Percentiles rank a stretch among this genome's conserved stretches.
Conservation (phyloP, 2,113 vertebrate genomes). For the Paralichthys olivaceus region DNA sequence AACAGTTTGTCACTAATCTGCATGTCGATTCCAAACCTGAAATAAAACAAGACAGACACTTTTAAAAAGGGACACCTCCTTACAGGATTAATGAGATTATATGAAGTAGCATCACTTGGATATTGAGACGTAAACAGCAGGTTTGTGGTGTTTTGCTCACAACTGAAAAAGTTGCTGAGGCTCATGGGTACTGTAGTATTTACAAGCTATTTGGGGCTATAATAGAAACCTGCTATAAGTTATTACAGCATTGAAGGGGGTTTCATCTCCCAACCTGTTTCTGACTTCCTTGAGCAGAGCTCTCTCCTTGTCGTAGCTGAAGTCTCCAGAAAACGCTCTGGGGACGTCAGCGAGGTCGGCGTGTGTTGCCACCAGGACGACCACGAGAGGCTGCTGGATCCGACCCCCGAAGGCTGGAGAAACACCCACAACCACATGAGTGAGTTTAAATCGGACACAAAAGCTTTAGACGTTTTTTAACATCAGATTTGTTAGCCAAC, state of each 20-base stretch:
- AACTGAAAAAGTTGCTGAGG: not conserved
- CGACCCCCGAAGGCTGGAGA: constrained; percentile 90
- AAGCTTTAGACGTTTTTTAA: too few relatives aligned
- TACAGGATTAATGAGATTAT: not conserved
- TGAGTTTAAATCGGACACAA: not conserved
- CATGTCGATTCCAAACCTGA: constrained; percentile 95
- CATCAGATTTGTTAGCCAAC: too few relatives aligned
- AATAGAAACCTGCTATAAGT: too few relatives aligned
- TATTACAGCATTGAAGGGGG: not conserved
- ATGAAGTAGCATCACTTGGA: too few relatives aligned
- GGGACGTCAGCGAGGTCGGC: constrained; percentile 95
- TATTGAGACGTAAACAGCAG: not conserved
- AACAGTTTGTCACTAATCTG: constrained; percentile 93
- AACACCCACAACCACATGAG: not conserved
- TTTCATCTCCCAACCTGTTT: constrained; percentile 85
- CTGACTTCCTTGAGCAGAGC: constrained; percentile 90
- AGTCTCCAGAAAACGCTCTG: constrained; percentile 91
- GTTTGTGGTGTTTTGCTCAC: not conserved
- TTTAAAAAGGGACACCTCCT: not conserved
- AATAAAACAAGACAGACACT: not conserved
- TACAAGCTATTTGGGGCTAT: not conserved
- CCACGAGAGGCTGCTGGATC: constrained; percentile 87
- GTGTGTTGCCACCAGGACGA: constrained; percentile 93
- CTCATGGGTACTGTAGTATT: not conserved
- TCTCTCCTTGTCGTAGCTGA: constrained; percentile 92